Evolutionary conservation across 2,113 vertebrate species (phyloP).

Genomic region (Hemiscyllium ocellatum): DNA sequence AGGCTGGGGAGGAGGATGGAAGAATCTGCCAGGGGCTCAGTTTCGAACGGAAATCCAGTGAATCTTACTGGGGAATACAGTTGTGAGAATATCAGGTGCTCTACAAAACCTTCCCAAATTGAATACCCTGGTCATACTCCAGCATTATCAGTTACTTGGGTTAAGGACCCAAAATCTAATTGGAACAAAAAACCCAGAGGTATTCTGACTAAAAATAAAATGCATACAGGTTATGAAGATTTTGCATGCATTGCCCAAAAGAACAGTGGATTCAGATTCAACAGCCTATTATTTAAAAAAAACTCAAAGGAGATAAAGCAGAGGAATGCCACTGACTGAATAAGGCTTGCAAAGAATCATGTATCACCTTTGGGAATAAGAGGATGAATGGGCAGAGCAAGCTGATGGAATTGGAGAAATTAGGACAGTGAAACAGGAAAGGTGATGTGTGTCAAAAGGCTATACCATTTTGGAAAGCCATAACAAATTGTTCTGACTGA

Average conservation of each 20-base stretch:
- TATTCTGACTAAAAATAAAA: neutral
- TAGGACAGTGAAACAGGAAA: neutral
- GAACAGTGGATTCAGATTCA: neutral
- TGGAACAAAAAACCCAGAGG: neutral
- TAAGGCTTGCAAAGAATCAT: neutral
- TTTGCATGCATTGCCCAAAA: neutral
- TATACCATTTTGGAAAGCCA: neutral
- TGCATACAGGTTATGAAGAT: neutral
- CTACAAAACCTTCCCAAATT: neutral
- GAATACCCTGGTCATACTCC: neutral
- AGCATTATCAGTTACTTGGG: neutral
- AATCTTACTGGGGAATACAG: neutral
- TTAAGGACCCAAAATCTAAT: neutral
- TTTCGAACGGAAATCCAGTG: neutral
- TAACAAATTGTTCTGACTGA: neutral
- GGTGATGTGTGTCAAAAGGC: neutral
- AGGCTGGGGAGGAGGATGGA: neutral
- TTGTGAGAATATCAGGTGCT: neutral
- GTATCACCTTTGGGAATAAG: neutral
- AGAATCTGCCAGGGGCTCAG: neutral
- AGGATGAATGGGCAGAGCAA: neutral
- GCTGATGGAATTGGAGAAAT: conserved; percentile 3
- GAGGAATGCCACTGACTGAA: neutral
- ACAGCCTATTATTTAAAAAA: neutral
- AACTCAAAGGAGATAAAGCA: neutral